Base-by-base conservation (phyloP, 2,888 invertebrate species). In the Eristalinus sepulchralis region DNA sequence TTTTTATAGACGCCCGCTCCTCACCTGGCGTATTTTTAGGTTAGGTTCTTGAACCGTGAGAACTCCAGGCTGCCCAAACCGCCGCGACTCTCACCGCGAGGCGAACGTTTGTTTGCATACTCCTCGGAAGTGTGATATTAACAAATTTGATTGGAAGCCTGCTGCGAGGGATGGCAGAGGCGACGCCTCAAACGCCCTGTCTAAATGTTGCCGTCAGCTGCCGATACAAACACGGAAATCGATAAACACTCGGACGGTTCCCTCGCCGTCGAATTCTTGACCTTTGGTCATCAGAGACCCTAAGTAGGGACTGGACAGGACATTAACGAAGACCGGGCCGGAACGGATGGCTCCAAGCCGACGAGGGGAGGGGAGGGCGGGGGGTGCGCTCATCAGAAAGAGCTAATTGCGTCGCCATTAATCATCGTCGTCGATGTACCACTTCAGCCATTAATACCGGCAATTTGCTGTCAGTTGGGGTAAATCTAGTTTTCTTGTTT, bases 361-460 rank as follows among this genome's bases (percentile, higher is more conserved):
- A 6, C 17, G 17, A 17, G 47, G 17, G 17, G 22, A 27, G n/a
- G n/a, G n/a, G n/a, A n/a, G n/a, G n/a, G n/a, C n/a, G n/a, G n/a
- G n/a, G n/a, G n/a, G n/a, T n/a, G n/a, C n/a, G 5, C 57, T 63
- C 70, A 64, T 63, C 39, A n/a, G 39, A 62, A 60, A 31, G 11
- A 24, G 22, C 6, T 13, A 39, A 24, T 27, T 13, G 9, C 36
- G 27, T 60, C n/a, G 20, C 62, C 6, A 73, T 73, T 55, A 73
- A 73, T 73, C 80, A 73, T 53, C 17, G 27, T 34, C 59, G 27
- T 24, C 34, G 67, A 39, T 17, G 17, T 36, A 77, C 17, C 13
- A 66, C 27, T 64, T 76, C 34, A 24, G 78, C 27, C 60, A 67
- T 79, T 80, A 80, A 72, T 60, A 67, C 80, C 55, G 27, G 53